A percentile compares a stretch with the other conserved stretches of the same genome.
These are phyloP conservation scores for Sylvietta virens DNA, from an alignment of 2,113 vertebrate genomes.

Conservation along the genomic window DNA sequence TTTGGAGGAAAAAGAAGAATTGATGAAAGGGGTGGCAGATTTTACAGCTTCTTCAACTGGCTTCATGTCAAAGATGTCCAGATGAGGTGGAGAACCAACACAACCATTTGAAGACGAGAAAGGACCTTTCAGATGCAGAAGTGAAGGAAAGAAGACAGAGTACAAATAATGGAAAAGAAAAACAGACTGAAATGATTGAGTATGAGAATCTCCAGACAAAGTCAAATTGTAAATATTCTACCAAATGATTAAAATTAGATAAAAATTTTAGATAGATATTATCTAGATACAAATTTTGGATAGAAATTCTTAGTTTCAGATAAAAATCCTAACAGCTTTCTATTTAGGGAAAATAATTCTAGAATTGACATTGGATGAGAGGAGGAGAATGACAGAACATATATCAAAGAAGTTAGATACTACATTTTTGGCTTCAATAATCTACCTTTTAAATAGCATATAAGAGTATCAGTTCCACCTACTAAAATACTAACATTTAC, in stretches of 20 bases:
- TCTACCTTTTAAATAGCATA: background rate
- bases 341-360: background rate
- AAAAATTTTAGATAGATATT: background rate
- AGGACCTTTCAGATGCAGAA: slow-evolving; percentile 61
- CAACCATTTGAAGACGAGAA: slow-evolving; percentile 73
- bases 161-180: slow-evolving; percentile 38
- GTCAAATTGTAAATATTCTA: background rate
- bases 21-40: slow-evolving; percentile 62
- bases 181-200: background rate
- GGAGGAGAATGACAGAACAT: background rate
- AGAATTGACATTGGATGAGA: background rate
- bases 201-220: background rate
- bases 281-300: background rate
- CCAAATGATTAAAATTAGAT: background rate
- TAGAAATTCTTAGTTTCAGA: background rate
- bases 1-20: slow-evolving; percentile 68
- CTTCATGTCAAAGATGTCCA: slow-evolving; percentile 77
- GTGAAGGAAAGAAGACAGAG: slow-evolving; percentile 55
- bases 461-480: background rate
- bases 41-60: slow-evolving; percentile 75
- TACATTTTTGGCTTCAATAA: background rate
- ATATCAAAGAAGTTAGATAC: background rate
- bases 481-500: background rate
- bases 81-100: slow-evolving; percentile 70
- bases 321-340: background rate